Evolutionary conservation across 2,888 invertebrate species (phyloP).

Genomic region (Xylota sylvarum): DNA sequence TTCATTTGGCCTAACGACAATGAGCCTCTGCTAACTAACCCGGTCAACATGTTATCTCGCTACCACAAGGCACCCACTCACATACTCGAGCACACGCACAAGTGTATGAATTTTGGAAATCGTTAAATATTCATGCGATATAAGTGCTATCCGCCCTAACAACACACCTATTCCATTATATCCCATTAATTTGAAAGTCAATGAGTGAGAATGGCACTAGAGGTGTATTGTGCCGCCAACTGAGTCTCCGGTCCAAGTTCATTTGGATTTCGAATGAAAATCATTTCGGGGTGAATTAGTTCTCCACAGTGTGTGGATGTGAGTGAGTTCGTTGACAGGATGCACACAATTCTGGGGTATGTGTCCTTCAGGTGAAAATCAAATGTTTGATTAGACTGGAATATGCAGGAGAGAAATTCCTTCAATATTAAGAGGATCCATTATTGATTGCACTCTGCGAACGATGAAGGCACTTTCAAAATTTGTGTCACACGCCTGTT

Average conservation of each 20-base stretch:
- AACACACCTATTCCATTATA: conserved; percentile 63
- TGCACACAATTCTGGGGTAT: neutral
- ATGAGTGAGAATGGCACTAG: conserved; percentile 53
- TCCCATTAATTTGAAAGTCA: conserved; percentile 65
- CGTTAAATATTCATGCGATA: conserved; percentile 71
- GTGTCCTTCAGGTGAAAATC: neutral
- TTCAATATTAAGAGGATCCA: too few species aligned
- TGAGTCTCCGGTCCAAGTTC: conserved; percentile 37
- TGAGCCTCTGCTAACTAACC: conserved; percentile 27
- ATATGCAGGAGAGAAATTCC: neutral
- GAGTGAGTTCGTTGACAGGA: conserved; percentile 9
- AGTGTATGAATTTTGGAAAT: conserved; percentile 55
- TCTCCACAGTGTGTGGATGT: conserved; percentile 9
- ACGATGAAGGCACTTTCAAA: too few species aligned
- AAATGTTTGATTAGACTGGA: neutral
- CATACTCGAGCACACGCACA: neutral
- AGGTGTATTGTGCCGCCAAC: conserved; percentile 24
- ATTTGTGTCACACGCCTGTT: too few species aligned
- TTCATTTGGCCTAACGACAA: conserved; percentile 63
- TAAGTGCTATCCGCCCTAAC: conserved; percentile 51
- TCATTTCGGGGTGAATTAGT: conserved; percentile 57
- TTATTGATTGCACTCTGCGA: too few species aligned
- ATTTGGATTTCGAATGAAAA: conserved; percentile 64
- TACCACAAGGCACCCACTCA: conserved; percentile 24
- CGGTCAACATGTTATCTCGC: conserved; percentile 49